Evolutionary conservation across 1,140 invertebrate species (phyloP).

Genomic region (Macrobrachium rosenbergii): DNA sequence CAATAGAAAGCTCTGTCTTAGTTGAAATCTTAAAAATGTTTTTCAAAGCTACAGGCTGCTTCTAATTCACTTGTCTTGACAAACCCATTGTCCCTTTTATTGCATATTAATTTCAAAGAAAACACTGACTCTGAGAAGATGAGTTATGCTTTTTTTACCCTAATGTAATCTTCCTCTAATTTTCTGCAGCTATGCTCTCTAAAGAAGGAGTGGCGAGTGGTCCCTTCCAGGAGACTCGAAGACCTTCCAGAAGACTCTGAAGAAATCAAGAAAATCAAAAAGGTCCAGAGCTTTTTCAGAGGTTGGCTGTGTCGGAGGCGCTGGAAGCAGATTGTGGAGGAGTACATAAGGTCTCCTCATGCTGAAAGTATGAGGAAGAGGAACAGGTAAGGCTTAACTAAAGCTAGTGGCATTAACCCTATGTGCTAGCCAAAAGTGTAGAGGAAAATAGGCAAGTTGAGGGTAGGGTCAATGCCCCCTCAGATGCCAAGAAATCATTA

Average conservation of each 20-base stretch:
- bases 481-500: too few species aligned
- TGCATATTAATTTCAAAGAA: too few species aligned
- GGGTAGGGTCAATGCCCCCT: too few species aligned
- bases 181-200: constrained; percentile 80
- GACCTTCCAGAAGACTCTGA: constrained; percentile 66
- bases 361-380: constrained; percentile 94
- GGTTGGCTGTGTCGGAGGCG: constrained; percentile 93
- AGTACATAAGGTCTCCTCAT: constrained; percentile 95
- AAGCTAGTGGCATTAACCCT: background rate
- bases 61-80: too few species aligned
- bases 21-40: too few species aligned
- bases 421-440: background rate
- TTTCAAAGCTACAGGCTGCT: too few species aligned
- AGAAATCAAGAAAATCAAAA: constrained; percentile 86
- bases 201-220: constrained; percentile 82
- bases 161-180: background rate
- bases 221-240: constrained; percentile 66
- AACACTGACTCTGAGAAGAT: too few species aligned
- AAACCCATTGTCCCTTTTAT: too few species aligned
- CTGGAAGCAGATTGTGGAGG: constrained; percentile 96
- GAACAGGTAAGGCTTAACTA: constrained; percentile 78
- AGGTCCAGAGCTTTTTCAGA: constrained; percentile 94
- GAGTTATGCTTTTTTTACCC: too few species aligned
- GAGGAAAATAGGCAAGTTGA: background rate
- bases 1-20: too few species aligned